Evolutionary conservation across 1,140 invertebrate genomes (phyloP).

Genomic region (Neelides sp.): DNA sequence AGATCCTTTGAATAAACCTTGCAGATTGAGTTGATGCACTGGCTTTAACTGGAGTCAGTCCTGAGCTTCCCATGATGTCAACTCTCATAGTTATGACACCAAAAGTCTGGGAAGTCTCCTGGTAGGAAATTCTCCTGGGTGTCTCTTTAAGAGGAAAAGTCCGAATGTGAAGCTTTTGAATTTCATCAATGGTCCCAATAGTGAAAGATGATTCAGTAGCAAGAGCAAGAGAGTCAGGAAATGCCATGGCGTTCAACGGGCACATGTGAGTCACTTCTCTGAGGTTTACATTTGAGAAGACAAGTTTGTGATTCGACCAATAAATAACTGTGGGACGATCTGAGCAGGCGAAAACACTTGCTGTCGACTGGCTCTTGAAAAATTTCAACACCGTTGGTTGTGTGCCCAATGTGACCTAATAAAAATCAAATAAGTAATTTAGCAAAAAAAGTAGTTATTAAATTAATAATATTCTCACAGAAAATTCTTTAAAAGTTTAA

Average conservation of each 20-base stretch:
- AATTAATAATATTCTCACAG: neutral
- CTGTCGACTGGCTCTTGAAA: conserved; percentile 81
- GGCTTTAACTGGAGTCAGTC: conserved; percentile 51
- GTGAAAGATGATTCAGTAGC: conserved; percentile 86
- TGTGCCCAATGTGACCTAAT: conserved; percentile 75
- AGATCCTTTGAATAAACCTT: conserved; percentile 30
- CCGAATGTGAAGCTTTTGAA: conserved; percentile 92
- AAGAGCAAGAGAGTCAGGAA: conserved; percentile 86
- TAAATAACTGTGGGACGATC: conserved; percentile 98
- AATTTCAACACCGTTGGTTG: conserved; percentile 87
- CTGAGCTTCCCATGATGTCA: conserved; percentile 57
- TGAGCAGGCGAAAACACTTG: conserved; percentile 96
- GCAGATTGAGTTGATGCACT: conserved; percentile 66
- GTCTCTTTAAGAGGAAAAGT: conserved; percentile 90
- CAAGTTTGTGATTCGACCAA: conserved; percentile 95
- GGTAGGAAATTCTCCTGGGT: conserved; percentile 83
- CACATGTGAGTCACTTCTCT: conserved; percentile 99
- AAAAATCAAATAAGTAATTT: conserved; percentile 7
- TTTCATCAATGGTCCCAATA: conserved; percentile 97
- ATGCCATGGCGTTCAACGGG: conserved; percentile 83
- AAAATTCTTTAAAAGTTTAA: neutral
- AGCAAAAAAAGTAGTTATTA: too few relatives aligned
- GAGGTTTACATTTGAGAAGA: conserved; percentile 98
- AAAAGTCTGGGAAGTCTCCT: conserved; percentile 86
- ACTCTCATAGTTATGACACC: conserved; percentile 81